phyloP scores from a whole-genome alignment of 2,888 invertebrate species.

The Mimas tiliae region DNA sequence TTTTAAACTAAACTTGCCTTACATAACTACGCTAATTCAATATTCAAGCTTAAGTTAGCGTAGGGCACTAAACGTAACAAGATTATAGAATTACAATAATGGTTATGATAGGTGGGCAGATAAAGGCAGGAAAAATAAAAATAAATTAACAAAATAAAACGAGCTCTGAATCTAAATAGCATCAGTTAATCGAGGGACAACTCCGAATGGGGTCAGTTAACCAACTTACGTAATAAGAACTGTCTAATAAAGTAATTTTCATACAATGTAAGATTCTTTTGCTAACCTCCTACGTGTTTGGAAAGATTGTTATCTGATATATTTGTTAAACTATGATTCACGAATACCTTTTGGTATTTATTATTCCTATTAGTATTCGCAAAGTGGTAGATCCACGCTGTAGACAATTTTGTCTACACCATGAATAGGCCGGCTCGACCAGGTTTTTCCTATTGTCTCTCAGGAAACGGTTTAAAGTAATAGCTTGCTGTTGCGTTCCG shows the following conservation, averaged over 20 bases:
- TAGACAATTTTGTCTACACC: too few species aligned
- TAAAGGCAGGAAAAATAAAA: conserved; percentile 39
- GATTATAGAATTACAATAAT: conserved; percentile 39
- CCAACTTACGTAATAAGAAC: conserved; percentile 18
- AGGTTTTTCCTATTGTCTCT: too few species aligned
- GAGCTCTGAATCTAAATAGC: conserved; percentile 27
- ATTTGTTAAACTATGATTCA: too few species aligned
- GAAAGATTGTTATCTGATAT: background rate
- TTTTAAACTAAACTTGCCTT: conserved; percentile 9
- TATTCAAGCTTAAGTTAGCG: conserved; percentile 25
- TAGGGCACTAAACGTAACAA: conserved; percentile 33
- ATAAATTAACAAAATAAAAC: conserved; percentile 39
- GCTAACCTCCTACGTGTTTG: background rate
- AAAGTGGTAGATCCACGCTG: too few species aligned
- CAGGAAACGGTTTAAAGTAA: too few species aligned
- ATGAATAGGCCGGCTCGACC: too few species aligned
- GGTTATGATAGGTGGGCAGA: conserved; percentile 41
- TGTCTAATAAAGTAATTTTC: conserved; percentile 9
- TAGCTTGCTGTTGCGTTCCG: too few species aligned
- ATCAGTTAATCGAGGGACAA: conserved; percentile 23
- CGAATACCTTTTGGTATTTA: too few species aligned
- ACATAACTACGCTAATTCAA: conserved; percentile 25
- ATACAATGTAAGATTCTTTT: conserved; percentile 35
- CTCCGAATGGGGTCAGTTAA: conserved; percentile 19
- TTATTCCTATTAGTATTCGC: too few species aligned